Evolutionary conservation across 2,888 invertebrate species (phyloP).

Genomic region (Neria commutata): DNA sequence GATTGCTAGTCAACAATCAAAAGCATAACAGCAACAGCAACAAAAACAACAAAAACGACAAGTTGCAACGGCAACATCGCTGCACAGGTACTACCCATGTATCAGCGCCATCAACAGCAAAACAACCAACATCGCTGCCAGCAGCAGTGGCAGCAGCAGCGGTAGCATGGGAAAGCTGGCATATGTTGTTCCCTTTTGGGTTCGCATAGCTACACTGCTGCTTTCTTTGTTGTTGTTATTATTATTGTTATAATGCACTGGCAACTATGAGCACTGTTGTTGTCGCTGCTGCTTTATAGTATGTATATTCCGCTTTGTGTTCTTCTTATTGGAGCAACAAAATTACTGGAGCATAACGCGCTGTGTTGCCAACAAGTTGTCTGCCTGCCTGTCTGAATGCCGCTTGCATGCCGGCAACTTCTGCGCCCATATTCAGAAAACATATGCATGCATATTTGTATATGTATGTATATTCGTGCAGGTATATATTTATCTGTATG

Average conservation of each 20-base stretch:
- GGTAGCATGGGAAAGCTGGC: not conserved
- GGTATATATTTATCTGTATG: no score
- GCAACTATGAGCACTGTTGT: no score
- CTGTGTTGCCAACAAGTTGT: slow-evolving; percentile 34
- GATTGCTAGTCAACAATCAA: not conserved
- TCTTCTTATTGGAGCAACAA: slow-evolving; percentile 37
- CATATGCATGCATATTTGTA: no score
- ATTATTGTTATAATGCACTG: not conserved
- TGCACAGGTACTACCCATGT: not conserved
- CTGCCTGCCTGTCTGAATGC: not conserved
- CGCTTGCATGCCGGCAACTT: no score
- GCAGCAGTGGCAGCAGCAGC: not conserved
- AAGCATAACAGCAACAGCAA: slow-evolving; percentile 12
- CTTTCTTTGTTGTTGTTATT: slow-evolving; percentile 1
- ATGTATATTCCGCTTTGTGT: not conserved
- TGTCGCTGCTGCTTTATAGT: slow-evolving; percentile 15
- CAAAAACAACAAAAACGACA: slow-evolving; percentile 20
- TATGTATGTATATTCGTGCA: no score
- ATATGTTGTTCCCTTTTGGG: slow-evolving; percentile 8
- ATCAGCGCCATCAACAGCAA: slow-evolving; percentile 8
- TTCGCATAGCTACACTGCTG: not conserved
- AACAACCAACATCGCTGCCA: not conserved
- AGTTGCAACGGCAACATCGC: slow-evolving; percentile 13
- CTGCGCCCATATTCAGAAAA: not conserved
- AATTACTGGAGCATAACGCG: slow-evolving; percentile 39